Base-by-base conservation (phyloP, 1,140 invertebrate species). In the Adelges cooleyi region DNA sequence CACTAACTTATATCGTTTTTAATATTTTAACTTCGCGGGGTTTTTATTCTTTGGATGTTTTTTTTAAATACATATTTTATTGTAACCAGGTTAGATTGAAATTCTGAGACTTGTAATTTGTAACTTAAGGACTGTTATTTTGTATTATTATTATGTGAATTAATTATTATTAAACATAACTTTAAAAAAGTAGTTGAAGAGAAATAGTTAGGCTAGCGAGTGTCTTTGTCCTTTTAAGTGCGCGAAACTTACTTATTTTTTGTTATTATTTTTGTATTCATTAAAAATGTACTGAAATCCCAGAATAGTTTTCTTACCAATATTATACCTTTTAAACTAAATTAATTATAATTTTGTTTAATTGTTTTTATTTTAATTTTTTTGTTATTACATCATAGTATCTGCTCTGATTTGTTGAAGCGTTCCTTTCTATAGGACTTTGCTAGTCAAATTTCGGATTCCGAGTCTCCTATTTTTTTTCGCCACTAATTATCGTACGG, bases 121-220 rank as follows among this genome's bases (percentile, higher is more conserved):
- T 62, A 62, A 62, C 56, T 62, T 62, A 62, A 48, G 56, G 56
- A 62, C 56, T 62, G 56, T 62, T 62, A 62, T 62, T 62, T 62
- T 62, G 56, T 62, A 62, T 62, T 62, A 62, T 62, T 62, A 62
- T 62, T 62, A 62, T 62, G 56, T 62, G 56, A 62, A 62, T 62
- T 62, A 62, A 56, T 62, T 62, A 62, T 62, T 62, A 62, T 62
- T 62, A 62, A 33, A 48, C 56, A 62, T 62, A 62, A 62, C 42
- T 62, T 62, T 62, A 46, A 62, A 62, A 62, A 62, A 62, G 22
- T 62, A 59, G 54, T 46, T 9, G 56, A 56, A 17, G 36, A 46
- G 29, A 62, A 59, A 46, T 48, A 48, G 25, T 48, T 62, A 62
- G 56, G 56, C 27, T 48, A 62, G 56, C 56, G 56, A 62, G 56